phyloP scores from a whole-genome alignment of 1,140 invertebrate genomes.

The Triops longicaudatus region DNA sequence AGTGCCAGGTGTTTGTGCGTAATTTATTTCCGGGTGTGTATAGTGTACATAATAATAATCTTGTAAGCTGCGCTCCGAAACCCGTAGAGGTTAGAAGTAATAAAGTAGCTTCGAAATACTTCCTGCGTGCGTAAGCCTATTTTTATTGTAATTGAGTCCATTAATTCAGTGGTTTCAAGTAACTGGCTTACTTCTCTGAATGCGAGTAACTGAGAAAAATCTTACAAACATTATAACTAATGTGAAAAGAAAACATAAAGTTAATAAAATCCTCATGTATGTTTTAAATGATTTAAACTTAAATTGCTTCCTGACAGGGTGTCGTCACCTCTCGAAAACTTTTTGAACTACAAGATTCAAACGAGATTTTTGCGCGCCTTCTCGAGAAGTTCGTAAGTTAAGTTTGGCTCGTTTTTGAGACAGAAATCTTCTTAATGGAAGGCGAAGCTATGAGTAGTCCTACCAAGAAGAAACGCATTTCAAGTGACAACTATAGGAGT shows the following conservation, averaged over 20 bases:
- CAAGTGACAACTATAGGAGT: neutral
- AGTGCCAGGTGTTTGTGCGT: neutral
- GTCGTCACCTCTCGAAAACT: too few relatives aligned
- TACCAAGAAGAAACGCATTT: neutral
- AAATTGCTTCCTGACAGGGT: too few relatives aligned
- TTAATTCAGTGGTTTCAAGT: too few relatives aligned
- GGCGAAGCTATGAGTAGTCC: neutral
- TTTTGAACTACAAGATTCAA: too few relatives aligned
- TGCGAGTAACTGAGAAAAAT: too few relatives aligned
- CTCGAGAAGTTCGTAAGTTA: neutral
- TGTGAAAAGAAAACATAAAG: too few relatives aligned
- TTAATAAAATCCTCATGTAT: too few relatives aligned
- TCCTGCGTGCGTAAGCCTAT: too few relatives aligned
- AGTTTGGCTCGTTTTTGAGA: neutral
- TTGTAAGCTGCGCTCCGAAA: neutral
- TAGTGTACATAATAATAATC: conserved; percentile 8
- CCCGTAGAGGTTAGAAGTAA: neutral
- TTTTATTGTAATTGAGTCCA: too few relatives aligned
- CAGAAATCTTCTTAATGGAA: neutral
- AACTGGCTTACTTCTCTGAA: too few relatives aligned
- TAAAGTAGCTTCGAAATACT: neutral
- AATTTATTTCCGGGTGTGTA: neutral
- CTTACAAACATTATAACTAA: too few relatives aligned
- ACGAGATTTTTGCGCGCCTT: neutral
- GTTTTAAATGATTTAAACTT: too few relatives aligned